A percentile compares a stretch with the other conserved stretches of the same genome.
phyloP scores from a whole-genome alignment of 2,888 invertebrate species.

The Dorcus parallelipipedus region DNA sequence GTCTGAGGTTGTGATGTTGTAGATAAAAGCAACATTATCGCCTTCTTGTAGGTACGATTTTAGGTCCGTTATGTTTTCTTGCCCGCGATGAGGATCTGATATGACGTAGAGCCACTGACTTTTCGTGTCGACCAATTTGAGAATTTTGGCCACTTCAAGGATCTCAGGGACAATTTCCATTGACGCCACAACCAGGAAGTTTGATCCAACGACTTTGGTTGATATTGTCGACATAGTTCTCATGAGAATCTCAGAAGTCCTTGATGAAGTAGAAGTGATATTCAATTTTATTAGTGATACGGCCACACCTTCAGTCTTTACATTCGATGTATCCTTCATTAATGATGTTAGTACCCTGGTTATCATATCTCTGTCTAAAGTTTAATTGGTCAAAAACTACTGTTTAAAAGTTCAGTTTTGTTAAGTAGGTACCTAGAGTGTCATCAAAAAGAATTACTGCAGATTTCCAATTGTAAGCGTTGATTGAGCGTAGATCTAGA shows the following conservation, averaged over 20 bases:
- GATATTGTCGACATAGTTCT: conserved; percentile 39
- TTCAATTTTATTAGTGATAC: conserved; percentile 40
- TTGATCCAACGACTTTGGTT: conserved; percentile 39
- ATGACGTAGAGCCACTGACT: conserved; percentile 83
- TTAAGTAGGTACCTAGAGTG: conserved; percentile 61
- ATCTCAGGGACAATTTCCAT: conserved; percentile 60
- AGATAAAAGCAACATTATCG: conserved; percentile 75
- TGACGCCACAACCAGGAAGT: conserved; percentile 63
- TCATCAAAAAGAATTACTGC: conserved; percentile 70
- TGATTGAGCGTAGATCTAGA: conserved; percentile 66
- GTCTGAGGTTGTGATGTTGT: conserved; percentile 59
- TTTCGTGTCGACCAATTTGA: conserved; percentile 65
- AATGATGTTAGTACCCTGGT: conserved; percentile 61
- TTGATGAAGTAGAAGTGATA: conserved; percentile 27
- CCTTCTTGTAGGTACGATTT: conserved; percentile 67
- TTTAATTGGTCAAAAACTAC: background rate
- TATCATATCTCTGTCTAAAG: conserved; percentile 61
- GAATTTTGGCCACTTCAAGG: conserved; percentile 64
- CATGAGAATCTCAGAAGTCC: conserved; percentile 35
- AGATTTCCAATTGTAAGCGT: conserved; percentile 68
- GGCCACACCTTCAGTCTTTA: conserved; percentile 31
- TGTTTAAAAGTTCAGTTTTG: background rate
- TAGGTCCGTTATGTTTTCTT: conserved; percentile 55
- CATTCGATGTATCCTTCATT: conserved; percentile 42
- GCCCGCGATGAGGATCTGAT: conserved; percentile 55